Percentiles rank a stretch among this genome's conserved stretches.
These are phyloP conservation scores for Arge pagana DNA, from an alignment of 2,888 invertebrate genomes.

Conservation along the genomic window DNA sequence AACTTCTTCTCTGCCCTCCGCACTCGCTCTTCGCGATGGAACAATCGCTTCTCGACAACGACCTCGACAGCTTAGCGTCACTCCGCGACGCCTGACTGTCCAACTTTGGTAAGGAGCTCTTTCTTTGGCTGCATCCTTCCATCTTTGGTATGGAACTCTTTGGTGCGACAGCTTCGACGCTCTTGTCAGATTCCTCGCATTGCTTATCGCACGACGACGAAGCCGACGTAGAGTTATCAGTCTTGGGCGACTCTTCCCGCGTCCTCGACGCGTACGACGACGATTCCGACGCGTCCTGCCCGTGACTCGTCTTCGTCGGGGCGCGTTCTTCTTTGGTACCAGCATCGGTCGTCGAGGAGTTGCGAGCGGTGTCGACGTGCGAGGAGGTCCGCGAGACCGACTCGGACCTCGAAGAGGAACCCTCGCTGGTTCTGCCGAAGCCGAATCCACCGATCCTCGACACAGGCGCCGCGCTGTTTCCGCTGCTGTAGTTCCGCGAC, in stretches of 20 bases:
- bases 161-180: neutral
- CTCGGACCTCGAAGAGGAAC: conserved; percentile 34
- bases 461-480: conserved; percentile 28
- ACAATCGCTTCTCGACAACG: conserved; percentile 33
- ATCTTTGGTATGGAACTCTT: conserved; percentile 24
- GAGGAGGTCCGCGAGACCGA: conserved; percentile 23
- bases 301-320: conserved; percentile 20
- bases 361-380: conserved; percentile 25
- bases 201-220: conserved; percentile 4
- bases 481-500: conserved; percentile 32
- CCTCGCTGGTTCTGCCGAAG: conserved; percentile 44
- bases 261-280: neutral
- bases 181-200: conserved; percentile 5
- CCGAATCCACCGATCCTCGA: conserved; percentile 46
- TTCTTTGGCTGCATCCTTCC: conserved; percentile 36
- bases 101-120: conserved; percentile 35
- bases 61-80: conserved; percentile 34
- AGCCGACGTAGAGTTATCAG: no score
- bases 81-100: conserved; percentile 33
- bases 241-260: conserved; percentile 13
- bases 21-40: conserved; percentile 1
- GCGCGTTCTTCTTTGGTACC: conserved; percentile 18
- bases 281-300: conserved; percentile 3
- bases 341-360: conserved; percentile 18
- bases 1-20: conserved; percentile 28